phyloP scores from a whole-genome alignment of 2,888 invertebrate species.

The Lycophotia porphyrea region DNA sequence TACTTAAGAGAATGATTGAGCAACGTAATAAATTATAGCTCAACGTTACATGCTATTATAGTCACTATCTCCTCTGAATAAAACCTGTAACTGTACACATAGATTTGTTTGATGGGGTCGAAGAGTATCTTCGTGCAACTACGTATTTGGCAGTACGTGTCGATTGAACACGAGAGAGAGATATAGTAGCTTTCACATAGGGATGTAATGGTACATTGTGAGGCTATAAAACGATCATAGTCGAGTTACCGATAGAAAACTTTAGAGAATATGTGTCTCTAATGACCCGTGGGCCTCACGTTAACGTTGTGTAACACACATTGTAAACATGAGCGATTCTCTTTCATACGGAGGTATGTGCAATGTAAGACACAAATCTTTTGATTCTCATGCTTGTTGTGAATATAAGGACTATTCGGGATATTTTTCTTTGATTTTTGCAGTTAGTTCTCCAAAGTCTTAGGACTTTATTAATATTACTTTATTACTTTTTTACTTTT shows the following conservation, averaged over 20 bases:
- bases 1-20: constrained; percentile 51
- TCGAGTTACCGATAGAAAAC: constrained; percentile 34
- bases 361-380: background rate
- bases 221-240: constrained; percentile 51
- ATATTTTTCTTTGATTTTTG: too few relatives aligned
- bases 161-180: constrained; percentile 48
- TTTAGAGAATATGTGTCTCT: constrained; percentile 43
- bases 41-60: constrained; percentile 42
- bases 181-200: constrained; percentile 60
- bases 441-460: too few relatives aligned
- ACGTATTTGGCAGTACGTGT: constrained; percentile 59
- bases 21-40: constrained; percentile 44
- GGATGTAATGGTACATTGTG: constrained; percentile 56
- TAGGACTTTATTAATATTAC: too few relatives aligned
- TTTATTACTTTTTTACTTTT: too few relatives aligned
- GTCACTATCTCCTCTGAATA: constrained; percentile 33
- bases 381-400: background rate
- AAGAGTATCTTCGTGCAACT: constrained; percentile 61
- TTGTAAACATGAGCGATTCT: background rate
- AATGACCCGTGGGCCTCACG: constrained; percentile 3
- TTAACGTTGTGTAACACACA: constrained; percentile 34
- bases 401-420: too few relatives aligned
- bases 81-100: constrained; percentile 31
- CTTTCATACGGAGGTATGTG: background rate
- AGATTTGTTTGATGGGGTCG: constrained; percentile 53